Percentiles rank a stretch among this genome's conserved stretches.
Conservation (phyloP, 2,797 vertebrate genomes). For the Capromys pilorides region DNA sequence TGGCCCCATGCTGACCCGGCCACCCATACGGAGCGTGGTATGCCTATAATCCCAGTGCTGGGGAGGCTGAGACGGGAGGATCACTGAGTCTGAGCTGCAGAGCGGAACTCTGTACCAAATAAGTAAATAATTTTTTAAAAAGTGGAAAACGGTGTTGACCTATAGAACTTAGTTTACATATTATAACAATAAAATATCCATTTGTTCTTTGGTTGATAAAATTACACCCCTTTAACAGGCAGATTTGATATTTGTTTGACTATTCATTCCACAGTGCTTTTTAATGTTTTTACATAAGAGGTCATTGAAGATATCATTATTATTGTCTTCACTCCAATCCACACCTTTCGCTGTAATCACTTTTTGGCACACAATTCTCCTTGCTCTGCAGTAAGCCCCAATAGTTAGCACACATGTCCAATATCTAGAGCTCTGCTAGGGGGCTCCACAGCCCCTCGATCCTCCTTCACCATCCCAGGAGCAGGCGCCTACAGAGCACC, state of each 20-base stretch:
- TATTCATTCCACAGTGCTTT: background rate
- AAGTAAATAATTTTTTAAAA: too few species aligned
- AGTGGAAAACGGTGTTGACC: background rate
- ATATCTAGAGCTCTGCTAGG: background rate
- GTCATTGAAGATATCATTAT: background rate
- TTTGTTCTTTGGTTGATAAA: constrained; percentile 53
- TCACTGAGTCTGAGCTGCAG: too few species aligned
- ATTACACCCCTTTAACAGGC: constrained; percentile 5
- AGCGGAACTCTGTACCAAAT: too few species aligned
- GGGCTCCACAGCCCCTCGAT: background rate
- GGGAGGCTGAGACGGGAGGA: too few species aligned
- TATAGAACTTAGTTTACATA: constrained; percentile 22
- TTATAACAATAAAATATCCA: background rate
- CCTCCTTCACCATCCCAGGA: background rate
- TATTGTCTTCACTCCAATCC: constrained; percentile 40
- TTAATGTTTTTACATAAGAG: background rate
- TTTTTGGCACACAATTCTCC: background rate
- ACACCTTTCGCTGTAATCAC: background rate
- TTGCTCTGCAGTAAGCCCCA: background rate
- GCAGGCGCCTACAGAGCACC: background rate
- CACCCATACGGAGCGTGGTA: too few species aligned
- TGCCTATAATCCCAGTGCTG: too few species aligned
- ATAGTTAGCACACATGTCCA: background rate
- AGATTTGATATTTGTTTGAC: background rate
- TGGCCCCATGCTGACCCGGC: too few species aligned